phyloP scores from a whole-genome alignment of 2,797 vertebrate species.

The Crenichthys baileyi region DNA sequence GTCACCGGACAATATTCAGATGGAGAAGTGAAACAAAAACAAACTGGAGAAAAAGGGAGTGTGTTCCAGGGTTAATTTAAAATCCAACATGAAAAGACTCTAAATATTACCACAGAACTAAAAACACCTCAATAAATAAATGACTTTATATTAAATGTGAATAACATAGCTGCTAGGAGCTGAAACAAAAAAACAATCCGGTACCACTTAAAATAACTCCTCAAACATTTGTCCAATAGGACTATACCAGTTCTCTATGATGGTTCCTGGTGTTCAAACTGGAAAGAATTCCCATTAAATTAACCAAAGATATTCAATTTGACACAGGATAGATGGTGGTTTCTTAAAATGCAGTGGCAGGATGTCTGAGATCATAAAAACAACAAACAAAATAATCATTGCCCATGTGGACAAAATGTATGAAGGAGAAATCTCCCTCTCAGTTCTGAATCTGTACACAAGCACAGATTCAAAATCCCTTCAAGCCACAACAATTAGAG shows the following conservation, averaged over 20 bases:
- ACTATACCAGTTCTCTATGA: neutral
- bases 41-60: neutral
- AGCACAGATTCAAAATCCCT: slow-evolving; percentile 41
- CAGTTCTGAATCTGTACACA: neutral
- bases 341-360: neutral
- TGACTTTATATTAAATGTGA: neutral
- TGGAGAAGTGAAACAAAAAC: neutral
- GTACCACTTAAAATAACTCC: neutral
- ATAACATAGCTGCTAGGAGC: neutral
- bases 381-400: slow-evolving; percentile 32
- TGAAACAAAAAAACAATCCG: neutral
- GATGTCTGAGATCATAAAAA: slow-evolving; percentile 7
- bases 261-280: too few relatives aligned
- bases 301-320: neutral
- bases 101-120: neutral
- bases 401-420: slow-evolving; percentile 28
- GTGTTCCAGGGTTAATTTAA: neutral
- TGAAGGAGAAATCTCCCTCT: neutral
- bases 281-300: too few relatives aligned
- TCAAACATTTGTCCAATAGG: neutral
- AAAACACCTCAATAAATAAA: neutral
- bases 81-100: neutral
- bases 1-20: neutral
- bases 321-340: neutral
- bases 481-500: slow-evolving; percentile 51